Percentiles rank a stretch among this genome's conserved stretches.
Conservation (phyloP, 2,797 vertebrate species). For the Eidolon dupreanum region DNA sequence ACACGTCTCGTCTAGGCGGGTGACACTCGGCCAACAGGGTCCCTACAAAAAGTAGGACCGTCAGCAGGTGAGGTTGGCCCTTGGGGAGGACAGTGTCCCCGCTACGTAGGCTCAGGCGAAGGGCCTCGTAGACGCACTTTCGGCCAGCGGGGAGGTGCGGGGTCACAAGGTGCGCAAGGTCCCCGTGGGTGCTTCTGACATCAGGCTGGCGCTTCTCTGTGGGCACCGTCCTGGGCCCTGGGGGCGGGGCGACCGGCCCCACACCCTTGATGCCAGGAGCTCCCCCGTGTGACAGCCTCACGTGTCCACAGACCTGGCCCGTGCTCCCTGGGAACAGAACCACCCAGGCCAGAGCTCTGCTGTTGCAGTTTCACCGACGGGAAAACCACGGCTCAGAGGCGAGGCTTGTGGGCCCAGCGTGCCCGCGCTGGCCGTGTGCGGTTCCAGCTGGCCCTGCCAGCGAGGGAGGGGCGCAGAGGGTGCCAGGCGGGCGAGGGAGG, state of each 20-base stretch:
- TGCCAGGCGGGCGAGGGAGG: rapidly evolving
- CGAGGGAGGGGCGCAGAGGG: neutral
- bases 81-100: too few relatives aligned
- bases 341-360: neutral
- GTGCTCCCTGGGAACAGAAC: too few relatives aligned
- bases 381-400: neutral
- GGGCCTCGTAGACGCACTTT: neutral
- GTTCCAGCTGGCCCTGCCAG: neutral
- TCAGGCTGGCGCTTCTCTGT: neutral
- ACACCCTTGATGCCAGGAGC: neutral
- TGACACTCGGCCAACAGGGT: too few relatives aligned
- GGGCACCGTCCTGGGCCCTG: neutral
- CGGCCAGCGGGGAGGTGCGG: neutral
- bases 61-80: neutral
- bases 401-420: neutral
- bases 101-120: neutral
- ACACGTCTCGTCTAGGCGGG: neutral
- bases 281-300: neutral
- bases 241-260: neutral
- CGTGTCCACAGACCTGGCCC: neutral
- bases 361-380: too few relatives aligned
- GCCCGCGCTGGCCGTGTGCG: neutral
- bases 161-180: neutral
- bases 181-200: too few relatives aligned
- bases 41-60: too few relatives aligned